A percentile compares a stretch with the other conserved stretches of the same genome.
Evolutionary conservation across 2,797 vertebrate genomes (phyloP).

Genomic region (Mustela erminea): DNA sequence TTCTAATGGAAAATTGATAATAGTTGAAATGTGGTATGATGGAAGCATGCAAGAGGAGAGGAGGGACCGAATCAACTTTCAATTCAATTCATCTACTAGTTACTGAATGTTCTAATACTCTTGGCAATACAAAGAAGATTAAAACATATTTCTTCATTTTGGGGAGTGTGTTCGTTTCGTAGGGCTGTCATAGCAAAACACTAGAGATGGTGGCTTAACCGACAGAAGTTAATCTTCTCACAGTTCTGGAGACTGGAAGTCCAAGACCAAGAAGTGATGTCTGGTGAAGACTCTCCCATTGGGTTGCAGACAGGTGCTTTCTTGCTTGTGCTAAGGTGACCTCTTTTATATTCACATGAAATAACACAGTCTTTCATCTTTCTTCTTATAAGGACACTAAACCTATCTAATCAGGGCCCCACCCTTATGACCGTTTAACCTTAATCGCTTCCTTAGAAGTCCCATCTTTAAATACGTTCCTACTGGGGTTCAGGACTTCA

Average conservation of each 20-base stretch:
- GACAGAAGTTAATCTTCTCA: neutral
- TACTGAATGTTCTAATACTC: neutral
- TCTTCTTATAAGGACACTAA: neutral
- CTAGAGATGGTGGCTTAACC: neutral
- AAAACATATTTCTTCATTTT: neutral
- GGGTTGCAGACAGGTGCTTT: neutral
- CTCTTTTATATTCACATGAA: neutral
- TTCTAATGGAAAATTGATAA: neutral
- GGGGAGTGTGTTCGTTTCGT: neutral
- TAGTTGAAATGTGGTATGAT: neutral
- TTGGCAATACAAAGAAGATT: neutral
- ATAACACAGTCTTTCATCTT: neutral
- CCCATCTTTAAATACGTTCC: neutral
- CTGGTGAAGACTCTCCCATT: neutral
- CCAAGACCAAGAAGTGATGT: neutral
- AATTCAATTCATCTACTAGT: neutral
- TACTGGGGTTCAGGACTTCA: neutral
- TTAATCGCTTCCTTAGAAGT: neutral
- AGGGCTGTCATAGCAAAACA: neutral
- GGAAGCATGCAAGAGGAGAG: neutral
- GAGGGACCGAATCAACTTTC: neutral
- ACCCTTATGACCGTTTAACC: neutral
- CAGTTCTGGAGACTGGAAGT: neutral
- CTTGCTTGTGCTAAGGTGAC: neutral
- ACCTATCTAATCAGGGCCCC: neutral